These are phyloP conservation scores for Heteractis magnifica DNA, from an alignment of 92 coral and sea anemone species.

Conservation along the genomic window DNA sequence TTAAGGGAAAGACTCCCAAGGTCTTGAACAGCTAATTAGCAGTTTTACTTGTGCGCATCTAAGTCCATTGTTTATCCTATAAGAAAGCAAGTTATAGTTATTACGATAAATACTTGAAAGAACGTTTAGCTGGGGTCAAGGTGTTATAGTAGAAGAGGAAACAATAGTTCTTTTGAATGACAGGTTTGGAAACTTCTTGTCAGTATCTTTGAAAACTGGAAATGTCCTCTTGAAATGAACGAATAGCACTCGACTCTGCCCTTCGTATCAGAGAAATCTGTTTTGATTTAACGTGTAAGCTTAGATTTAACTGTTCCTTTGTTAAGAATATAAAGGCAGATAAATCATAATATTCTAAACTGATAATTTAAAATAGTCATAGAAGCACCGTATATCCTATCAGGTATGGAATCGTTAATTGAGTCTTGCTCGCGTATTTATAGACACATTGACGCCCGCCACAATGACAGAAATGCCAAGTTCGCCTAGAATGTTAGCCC, in stretches of 20 bases:
- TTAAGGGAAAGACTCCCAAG: neutral
- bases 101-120: neutral
- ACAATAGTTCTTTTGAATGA: neutral
- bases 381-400: neutral
- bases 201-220: neutral
- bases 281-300: neutral
- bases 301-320: neutral
- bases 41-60: too few species aligned
- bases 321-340: neutral
- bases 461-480: constrained; percentile 3
- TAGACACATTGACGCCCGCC: constrained; percentile 10
- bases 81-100: neutral
- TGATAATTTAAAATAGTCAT: neutral
- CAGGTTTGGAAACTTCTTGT: neutral
- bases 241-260: neutral
- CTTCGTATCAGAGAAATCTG: neutral
- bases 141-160: neutral
- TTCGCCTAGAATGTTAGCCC: neutral
- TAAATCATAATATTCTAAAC: neutral
- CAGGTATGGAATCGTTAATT: constrained; percentile 16
- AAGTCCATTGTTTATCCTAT: neutral
- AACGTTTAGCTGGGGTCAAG: neutral
- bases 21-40: neutral
- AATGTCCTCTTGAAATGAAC: neutral
- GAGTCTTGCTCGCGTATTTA: neutral